Evolutionary conservation across 2,113 vertebrate species (phyloP).

Genomic region (Cynopterus brachyotis): DNA sequence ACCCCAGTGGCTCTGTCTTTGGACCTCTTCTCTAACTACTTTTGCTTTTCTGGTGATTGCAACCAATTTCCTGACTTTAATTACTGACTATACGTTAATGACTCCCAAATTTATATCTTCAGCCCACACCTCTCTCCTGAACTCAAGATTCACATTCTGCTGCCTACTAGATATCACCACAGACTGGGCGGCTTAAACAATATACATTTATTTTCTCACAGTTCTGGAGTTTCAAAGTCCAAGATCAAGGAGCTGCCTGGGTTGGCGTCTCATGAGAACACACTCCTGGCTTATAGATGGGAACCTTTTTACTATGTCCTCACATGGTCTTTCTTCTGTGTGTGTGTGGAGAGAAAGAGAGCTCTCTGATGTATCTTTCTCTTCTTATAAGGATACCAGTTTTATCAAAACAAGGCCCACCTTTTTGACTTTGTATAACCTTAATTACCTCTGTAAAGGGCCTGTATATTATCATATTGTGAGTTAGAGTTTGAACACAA

Average conservation of each 20-base stretch:
- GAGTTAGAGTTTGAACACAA: neutral
- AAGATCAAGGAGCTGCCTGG: neutral
- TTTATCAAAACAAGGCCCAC: neutral
- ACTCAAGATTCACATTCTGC: neutral
- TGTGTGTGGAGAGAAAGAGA: neutral
- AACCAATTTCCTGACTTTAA: neutral
- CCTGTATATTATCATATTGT: neutral
- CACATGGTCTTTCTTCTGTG: neutral
- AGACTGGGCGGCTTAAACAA: neutral
- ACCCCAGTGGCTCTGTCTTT: neutral
- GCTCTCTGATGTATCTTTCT: neutral
- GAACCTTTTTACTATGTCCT: neutral
- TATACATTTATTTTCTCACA: neutral
- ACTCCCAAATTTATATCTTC: neutral
- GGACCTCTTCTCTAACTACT: neutral
- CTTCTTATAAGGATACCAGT: neutral
- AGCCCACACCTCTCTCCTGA: conserved; percentile 11
- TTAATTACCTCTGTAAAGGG: neutral
- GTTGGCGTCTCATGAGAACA: neutral
- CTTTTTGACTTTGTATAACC: neutral
- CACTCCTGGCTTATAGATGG: neutral
- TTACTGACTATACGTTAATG: neutral
- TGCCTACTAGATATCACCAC: neutral
- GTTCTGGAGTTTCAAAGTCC: neutral
- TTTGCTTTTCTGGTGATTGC: neutral